A percentile compares a stretch with the other conserved stretches of the same genome.
phyloP scores from a whole-genome alignment of 2,113 vertebrate species.

The Muscicapa adusta region DNA sequence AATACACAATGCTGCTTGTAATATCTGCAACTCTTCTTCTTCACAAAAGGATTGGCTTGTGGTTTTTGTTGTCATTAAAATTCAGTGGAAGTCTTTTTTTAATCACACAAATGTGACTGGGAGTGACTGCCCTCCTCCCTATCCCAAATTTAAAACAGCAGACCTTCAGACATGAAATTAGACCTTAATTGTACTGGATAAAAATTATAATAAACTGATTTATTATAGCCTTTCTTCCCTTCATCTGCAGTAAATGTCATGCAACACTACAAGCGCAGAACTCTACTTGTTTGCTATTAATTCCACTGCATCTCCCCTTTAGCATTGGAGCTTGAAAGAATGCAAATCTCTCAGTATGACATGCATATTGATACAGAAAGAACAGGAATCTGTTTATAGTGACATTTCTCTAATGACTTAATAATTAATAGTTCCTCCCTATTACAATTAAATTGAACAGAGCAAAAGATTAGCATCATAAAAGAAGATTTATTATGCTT shows the following conservation, averaged over 20 bases:
- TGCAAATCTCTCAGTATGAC: not conserved
- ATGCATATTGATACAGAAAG: not conserved
- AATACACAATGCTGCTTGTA: not conserved
- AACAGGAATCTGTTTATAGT: not conserved
- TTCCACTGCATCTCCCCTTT: not conserved
- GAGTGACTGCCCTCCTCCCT: not conserved
- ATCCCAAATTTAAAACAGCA: not conserved
- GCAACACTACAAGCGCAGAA: not conserved
- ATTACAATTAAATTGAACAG: not conserved
- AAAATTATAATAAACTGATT: not conserved
- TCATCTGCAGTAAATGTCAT: slow-evolving; percentile 20
- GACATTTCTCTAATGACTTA: not conserved
- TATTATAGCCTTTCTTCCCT: not conserved
- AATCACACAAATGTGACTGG: not conserved
- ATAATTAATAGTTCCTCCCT: slow-evolving; percentile 33
- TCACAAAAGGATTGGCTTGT: not conserved
- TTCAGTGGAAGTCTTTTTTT: not conserved
- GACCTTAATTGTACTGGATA: not conserved
- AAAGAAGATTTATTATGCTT: not conserved
- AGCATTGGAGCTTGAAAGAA: not conserved
- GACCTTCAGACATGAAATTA: not conserved
- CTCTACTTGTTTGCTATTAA: not conserved
- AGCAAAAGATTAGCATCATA: not conserved
- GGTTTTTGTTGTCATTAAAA: not conserved
- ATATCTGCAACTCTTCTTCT: not conserved